phyloP scores from a whole-genome alignment of 2,888 invertebrate genomes.

The Pseudanteris insignis region DNA sequence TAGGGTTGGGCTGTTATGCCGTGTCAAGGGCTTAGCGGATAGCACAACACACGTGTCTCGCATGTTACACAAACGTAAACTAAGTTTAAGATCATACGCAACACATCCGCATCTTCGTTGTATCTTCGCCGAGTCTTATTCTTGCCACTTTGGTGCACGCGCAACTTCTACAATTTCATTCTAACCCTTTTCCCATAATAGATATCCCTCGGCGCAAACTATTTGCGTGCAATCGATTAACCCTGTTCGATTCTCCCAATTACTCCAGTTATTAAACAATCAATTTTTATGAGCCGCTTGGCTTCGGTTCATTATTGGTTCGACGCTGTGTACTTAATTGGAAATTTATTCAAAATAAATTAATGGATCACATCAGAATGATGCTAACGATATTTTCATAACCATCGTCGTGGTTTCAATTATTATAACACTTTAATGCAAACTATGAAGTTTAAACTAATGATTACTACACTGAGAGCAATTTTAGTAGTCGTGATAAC shows the following conservation, averaged over 20 bases:
- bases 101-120: not conserved
- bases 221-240: slow-evolving; percentile 9
- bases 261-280: slow-evolving; percentile 8
- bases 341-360: too few relatives aligned
- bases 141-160: too few relatives aligned
- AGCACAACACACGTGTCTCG: slow-evolving; percentile 20
- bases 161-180: too few relatives aligned
- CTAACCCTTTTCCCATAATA: not conserved
- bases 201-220: not conserved
- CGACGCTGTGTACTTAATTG: not conserved
- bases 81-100: slow-evolving; percentile 25
- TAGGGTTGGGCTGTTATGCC: slow-evolving; percentile 32
- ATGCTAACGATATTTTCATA: too few relatives aligned
- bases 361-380: too few relatives aligned
- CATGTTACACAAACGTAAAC: slow-evolving; percentile 15
- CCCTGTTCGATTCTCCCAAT: slow-evolving; percentile 11
- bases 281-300: slow-evolving; percentile 8
- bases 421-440: too few relatives aligned
- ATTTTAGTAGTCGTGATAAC: too few relatives aligned
- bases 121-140: too few relatives aligned
- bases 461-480: too few relatives aligned
- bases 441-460: too few relatives aligned
- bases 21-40: slow-evolving; percentile 25
- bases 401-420: too few relatives aligned
- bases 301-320: not conserved